phyloP scores from a whole-genome alignment of 1,140 invertebrate genomes.

The Polypedilum pembai region DNA sequence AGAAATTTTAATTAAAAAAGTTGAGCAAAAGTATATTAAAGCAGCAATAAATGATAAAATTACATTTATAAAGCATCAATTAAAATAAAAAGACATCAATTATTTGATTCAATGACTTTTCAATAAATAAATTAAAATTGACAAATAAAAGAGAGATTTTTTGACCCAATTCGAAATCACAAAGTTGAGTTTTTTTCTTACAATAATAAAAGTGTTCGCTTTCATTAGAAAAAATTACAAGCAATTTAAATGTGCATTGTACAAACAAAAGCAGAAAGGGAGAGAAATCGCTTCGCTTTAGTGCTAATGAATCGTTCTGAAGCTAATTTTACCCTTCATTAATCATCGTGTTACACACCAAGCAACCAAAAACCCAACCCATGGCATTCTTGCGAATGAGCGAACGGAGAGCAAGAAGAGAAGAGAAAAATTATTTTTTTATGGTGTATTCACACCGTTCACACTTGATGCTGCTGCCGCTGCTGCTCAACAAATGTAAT shows the following conservation, averaged over 20 bases:
- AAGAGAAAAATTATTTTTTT: not conserved
- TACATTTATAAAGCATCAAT: no score
- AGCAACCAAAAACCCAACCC: not conserved
- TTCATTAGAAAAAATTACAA: no score
- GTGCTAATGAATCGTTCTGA: constrained; percentile 27
- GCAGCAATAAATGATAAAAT: no score
- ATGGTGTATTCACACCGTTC: constrained; percentile 17
- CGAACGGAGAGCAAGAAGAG: not conserved
- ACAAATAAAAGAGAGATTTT: no score
- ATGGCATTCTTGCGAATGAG: not conserved
- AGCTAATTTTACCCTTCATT: constrained; percentile 28
- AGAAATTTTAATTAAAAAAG: no score
- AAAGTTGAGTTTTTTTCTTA: no score
- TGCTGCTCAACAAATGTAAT: not conserved
- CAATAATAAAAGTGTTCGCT: no score
- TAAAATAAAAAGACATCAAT: no score
- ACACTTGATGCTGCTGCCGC: constrained; percentile 20
- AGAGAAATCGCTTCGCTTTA: constrained; percentile 9
- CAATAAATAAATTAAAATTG: no score
- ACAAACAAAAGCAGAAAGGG: not conserved
- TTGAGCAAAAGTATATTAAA: no score
- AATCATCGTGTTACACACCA: constrained; percentile 26
- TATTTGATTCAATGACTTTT: no score
- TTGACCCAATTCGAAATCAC: no score
- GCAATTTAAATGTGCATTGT: not conserved